Evolutionary conservation across 2,888 invertebrate genomes (phyloP).

Genomic region (Agrotis puta): DNA sequence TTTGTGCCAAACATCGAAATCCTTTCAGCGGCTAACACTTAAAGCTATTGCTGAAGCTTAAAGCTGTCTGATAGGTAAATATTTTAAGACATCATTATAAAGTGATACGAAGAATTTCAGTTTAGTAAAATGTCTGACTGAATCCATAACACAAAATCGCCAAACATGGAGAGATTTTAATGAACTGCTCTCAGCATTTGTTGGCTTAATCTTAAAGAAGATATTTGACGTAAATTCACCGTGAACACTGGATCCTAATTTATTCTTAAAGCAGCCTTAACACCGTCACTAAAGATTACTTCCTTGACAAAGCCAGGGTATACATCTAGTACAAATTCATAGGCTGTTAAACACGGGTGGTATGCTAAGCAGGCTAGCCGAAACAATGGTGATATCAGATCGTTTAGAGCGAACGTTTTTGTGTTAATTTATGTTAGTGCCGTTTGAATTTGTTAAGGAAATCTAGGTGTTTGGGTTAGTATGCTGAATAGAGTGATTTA

Average conservation of each 20-base stretch:
- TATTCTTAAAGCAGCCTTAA: background rate
- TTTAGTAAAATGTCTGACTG: too few species aligned
- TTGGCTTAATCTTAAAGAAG: too few species aligned
- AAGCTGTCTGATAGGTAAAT: too few species aligned
- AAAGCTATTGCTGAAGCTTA: too few species aligned
- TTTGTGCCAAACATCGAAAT: too few species aligned
- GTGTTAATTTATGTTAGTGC: conserved; percentile 74
- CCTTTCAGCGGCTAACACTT: too few species aligned
- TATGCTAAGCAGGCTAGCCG: conserved; percentile 74
- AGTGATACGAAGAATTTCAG: too few species aligned
- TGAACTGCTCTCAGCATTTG: too few species aligned
- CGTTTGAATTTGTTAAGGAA: conserved; percentile 68
- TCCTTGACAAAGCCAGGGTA: conserved; percentile 1
- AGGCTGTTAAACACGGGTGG: conserved; percentile 48
- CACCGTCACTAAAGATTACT: conserved; percentile 1
- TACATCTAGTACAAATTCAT: conserved; percentile 40
- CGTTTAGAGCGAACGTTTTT: conserved; percentile 73
- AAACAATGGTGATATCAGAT: conserved; percentile 77
- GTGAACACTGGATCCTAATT: background rate
- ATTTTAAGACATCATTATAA: too few species aligned
- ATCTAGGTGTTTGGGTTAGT: conserved; percentile 61
- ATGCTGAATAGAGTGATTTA: conserved; percentile 62
- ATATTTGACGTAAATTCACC: too few species aligned
- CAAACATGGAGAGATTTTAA: too few species aligned
- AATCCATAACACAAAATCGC: too few species aligned